phyloP scores from a whole-genome alignment of 2,888 invertebrate species.

The Trichacis sp. region DNA sequence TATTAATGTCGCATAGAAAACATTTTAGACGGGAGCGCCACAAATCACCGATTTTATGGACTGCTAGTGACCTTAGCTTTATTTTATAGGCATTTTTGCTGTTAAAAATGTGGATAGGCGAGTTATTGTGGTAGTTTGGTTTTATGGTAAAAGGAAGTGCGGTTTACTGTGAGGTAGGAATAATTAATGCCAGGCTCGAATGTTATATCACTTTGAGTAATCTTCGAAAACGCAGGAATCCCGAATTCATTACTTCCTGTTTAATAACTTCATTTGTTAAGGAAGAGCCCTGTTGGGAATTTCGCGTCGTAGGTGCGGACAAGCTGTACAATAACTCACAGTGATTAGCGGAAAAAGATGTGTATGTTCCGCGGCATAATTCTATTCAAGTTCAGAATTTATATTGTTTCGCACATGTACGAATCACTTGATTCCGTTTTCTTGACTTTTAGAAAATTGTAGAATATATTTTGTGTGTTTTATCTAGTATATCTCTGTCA shows the following conservation, averaged over 20 bases:
- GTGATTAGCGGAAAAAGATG: too few species aligned
- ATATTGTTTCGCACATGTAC: too few species aligned
- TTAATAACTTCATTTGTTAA: not conserved
- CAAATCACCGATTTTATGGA: constrained; percentile 23
- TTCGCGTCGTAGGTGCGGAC: constrained; percentile 1
- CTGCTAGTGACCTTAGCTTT: not conserved
- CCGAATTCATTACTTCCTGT: not conserved
- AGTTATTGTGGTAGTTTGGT: not conserved
- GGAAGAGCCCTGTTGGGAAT: not conserved
- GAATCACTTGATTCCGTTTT: too few species aligned
- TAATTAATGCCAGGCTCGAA: constrained; percentile 1
- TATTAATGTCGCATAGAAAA: constrained; percentile 2
- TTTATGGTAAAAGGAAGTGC: not conserved
- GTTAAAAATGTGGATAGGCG: constrained; percentile 4
- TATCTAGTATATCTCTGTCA: too few species aligned
- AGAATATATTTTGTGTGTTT: too few species aligned
- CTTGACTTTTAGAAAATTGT: too few species aligned
- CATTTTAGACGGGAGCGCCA: constrained; percentile 12
- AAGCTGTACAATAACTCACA: too few species aligned
- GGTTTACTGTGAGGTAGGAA: not conserved
- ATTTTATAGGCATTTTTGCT: constrained; percentile 8
- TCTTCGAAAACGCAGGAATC: not conserved
- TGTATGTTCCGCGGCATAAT: too few species aligned
- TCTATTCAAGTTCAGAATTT: too few species aligned
- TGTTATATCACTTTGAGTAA: not conserved